phyloP scores from a whole-genome alignment of 2,888 invertebrate genomes.

The Clistopyga incitator region DNA sequence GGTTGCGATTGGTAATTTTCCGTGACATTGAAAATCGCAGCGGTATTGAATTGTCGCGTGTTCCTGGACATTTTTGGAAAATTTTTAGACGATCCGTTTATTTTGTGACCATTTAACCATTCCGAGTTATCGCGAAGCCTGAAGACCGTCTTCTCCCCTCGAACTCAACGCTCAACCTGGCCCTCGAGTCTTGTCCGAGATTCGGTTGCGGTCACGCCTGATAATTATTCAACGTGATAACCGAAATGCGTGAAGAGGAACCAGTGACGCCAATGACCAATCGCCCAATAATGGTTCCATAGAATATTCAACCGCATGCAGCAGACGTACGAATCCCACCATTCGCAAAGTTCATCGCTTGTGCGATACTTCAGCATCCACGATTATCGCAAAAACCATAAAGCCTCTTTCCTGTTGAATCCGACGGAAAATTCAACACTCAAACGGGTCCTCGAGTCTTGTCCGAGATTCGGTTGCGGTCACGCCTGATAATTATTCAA shows the following conservation, averaged over 20 bases:
- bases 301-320: too few species aligned
- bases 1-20: too few species aligned
- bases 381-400: not conserved
- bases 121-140: not conserved
- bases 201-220: not conserved
- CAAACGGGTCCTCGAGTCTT: too few species aligned
- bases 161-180: not conserved
- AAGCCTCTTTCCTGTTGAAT: not conserved
- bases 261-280: not conserved
- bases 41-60: slow-evolving; percentile 6
- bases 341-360: not conserved
- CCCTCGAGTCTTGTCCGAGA: not conserved
- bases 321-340: not conserved
- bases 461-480: too few species aligned
- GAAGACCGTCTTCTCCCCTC: not conserved
- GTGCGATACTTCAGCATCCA: not conserved
- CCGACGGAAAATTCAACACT: too few species aligned
- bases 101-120: not conserved
- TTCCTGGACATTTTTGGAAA: slow-evolving; percentile 12
- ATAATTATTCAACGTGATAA: not conserved
- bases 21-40: too few species aligned
- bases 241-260: not conserved
- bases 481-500: too few species aligned
- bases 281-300: not conserved
- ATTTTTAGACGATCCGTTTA: not conserved